These are phyloP conservation scores for Sesia apiformis DNA, from an alignment of 2,888 invertebrate species.

Conservation along the genomic window DNA sequence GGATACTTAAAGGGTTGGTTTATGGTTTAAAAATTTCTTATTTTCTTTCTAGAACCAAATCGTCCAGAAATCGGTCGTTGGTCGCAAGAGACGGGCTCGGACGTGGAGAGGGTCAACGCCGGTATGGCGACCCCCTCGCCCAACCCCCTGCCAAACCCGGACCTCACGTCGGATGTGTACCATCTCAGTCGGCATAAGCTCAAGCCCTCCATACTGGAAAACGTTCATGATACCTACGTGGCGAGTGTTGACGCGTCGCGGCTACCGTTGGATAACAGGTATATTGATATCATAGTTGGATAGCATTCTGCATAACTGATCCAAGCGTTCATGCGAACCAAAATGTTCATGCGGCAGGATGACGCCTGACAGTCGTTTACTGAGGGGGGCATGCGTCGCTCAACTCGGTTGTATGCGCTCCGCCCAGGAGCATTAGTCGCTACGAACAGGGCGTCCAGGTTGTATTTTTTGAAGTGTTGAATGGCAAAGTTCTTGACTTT, in stretches of 20 bases:
- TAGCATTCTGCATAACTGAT: neutral
- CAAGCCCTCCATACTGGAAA: conserved; percentile 73
- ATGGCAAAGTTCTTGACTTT: no score
- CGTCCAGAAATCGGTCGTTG: conserved; percentile 67
- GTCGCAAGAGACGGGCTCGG: conserved; percentile 87
- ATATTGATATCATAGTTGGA: neutral
- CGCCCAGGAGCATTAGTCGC: no score
- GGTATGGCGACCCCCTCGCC: conserved; percentile 55
- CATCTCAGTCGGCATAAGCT: conserved; percentile 63
- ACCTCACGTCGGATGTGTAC: conserved; percentile 79
- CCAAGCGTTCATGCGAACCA: no score
- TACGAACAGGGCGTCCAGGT: no score
- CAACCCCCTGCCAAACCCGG: conserved; percentile 86
- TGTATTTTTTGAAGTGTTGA: no score
- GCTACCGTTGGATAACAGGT: conserved; percentile 61
- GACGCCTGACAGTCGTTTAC: no score
- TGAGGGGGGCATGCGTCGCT: no score
- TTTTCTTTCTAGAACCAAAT: no score
- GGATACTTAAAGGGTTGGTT: no score
- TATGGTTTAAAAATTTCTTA: no score
- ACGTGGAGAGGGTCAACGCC: conserved; percentile 74
- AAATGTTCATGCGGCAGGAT: no score
- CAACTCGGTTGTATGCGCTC: no score
- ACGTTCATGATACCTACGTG: conserved; percentile 74
- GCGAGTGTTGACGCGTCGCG: conserved; percentile 58